Base-by-base conservation (phyloP, 2,113 vertebrate genomes). In the Callipepla californica region DNA sequence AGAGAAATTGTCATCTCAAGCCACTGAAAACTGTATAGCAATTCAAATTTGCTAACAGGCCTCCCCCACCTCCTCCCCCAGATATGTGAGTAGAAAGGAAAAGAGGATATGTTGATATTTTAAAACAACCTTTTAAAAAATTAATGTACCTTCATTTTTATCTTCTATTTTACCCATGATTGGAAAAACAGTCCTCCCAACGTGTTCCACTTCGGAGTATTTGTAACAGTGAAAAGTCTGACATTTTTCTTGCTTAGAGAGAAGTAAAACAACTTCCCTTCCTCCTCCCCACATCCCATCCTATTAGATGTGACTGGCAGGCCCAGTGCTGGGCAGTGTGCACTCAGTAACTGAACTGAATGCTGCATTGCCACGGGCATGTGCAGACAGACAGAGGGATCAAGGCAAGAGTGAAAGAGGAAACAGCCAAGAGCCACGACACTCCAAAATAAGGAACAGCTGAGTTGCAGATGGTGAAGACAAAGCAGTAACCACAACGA, bases 1-100 rank as follows among this genome's bases (percentile, higher is more conserved):
- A 59, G 80, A 85, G 90, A 91, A 96, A 80, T 45, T 93, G 92
- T 89, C 92, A 79, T 93, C 95, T 94, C 76, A 69, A 94, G 92
- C 80, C 68, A 75, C 51, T 92, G 90, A 93, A 85, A 95, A 96
- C 95, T 74, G 90, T 67, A 83, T 51, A 90, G 88, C 92, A 92
- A 90, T 90, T 93, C 57, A 80, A 91, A 94, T 95, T 95, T 86
- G 57, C 44, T 94, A 95, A 94, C 93, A 94, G 87, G 80, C 85
- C 90, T 95, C 68, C 80, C 20, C 80, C 92, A 85, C 74, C 42
- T 91, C 76, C 82, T 95, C 85, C 90, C 63, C 57, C 92, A 92
- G 73, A 68, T 63, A 80, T 40, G 38, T 55, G 73, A 94, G 63
- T 40, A 78, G 85, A 96, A 80, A 47, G 65, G 34, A 75, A 83